phyloP scores from a whole-genome alignment of 2,797 vertebrate genomes.

The Muraenolepis orangiensis region DNA sequence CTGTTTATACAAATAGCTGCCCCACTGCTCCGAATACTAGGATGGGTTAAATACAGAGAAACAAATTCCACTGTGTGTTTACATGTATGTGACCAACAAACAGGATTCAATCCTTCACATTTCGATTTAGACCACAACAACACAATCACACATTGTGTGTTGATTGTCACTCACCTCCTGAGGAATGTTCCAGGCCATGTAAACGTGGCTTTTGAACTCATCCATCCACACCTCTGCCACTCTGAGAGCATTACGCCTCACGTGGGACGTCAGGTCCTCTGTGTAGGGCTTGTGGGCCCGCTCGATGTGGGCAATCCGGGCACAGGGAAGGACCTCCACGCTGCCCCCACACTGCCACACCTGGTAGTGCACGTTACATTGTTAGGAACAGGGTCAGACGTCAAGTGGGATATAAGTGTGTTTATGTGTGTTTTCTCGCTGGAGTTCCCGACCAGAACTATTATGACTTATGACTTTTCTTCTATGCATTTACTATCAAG shows the following conservation, averaged over 20 bases:
- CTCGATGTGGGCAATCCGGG: conserved; percentile 93
- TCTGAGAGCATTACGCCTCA: conserved; percentile 90
- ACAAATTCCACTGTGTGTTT: too few species aligned
- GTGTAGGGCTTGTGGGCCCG: conserved; percentile 97
- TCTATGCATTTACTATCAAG: too few species aligned
- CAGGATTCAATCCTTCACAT: too few species aligned
- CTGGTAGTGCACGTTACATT: conserved; percentile 45
- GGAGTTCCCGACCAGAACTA: background rate
- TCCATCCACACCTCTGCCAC: conserved; percentile 99
- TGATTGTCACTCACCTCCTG: conserved; percentile 81
- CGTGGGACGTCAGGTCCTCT: conserved; percentile 87
- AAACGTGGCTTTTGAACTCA: conserved; percentile 97
- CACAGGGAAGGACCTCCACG: conserved; percentile 94
- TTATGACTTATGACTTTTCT: too few species aligned
- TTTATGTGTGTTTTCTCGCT: background rate
- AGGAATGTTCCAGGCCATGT: conserved; percentile 98
- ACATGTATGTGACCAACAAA: too few species aligned
- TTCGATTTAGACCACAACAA: too few species aligned
- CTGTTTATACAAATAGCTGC: too few species aligned
- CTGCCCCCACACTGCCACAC: conserved; percentile 84
- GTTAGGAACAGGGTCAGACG: conserved; percentile 5
- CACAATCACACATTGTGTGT: too few species aligned
- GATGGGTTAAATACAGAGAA: too few species aligned
- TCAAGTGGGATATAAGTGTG: background rate
- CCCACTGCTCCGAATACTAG: too few species aligned